Base-by-base conservation (phyloP, 2,113 vertebrate species). In the Zingel zingel region DNA sequence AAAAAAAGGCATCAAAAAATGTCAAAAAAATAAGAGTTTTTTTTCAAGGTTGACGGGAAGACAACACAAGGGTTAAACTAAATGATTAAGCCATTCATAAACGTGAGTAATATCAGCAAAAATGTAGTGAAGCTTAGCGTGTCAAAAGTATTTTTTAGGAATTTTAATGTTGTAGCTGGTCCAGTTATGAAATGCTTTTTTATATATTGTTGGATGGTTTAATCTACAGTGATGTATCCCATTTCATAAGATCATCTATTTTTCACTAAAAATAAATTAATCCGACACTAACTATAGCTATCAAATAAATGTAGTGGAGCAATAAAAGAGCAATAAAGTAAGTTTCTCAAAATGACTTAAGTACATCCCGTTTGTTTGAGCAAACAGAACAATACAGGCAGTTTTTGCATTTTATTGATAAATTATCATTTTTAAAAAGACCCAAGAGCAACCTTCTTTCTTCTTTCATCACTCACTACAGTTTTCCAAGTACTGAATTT, bases 341-440 rank as follows among this genome's bases (percentile, higher is more conserved):
- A 56, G 25, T 21, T 54, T 54, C 27, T 54, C 13, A 21, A 57
- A 58, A 30, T 58, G 2, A 47, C 54, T 39, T 23, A 18, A 6
- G 5, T 58, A 25, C 19, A 56, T 21, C 47, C 16, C 0, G 53
- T 56, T 70, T 64, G 47, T 57, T 58, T 81, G 61, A 81, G 25
- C 16, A 74, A 62, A 72, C 36, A 72, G 43, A 62, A 53, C 25
- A 78, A 56, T 27, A 30, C 0, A 58, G 19, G 25, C 53, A 57
- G 48, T 47, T 82, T 91, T 82, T 33, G 5, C 15, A 81, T 95
- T 95, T 96, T 96, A 96, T 96, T 96, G 94, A 95, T 95, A 96
- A 96, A 96, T 95, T 94, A 95, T 94, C 82, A 90, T 94, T 94
- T 95, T 94, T 92, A 94, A 96, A 96, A 96, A 96, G 92, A 94